phyloP scores from a whole-genome alignment of 2,113 vertebrate species.

The Oryctolagus cuniculus region mOryCun1.1 NC_091439.1:122776501-122777000 shows the following conservation, averaged over 20 bases:
- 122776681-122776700: neutral
- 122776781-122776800: neutral
- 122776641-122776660: neutral
- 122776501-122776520: neutral
- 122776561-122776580: slow-evolving; percentile 71
- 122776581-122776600: slow-evolving; percentile 41
- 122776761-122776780: neutral
- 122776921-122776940: neutral
- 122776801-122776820: neutral
- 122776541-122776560: slow-evolving; percentile 59
- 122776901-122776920: neutral
- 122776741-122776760: neutral
- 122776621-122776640: neutral
- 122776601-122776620: neutral
- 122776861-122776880: neutral
- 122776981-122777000: neutral
- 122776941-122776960: neutral
- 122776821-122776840: no score
- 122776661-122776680: neutral
- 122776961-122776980: neutral
- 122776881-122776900: neutral
- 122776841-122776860: neutral
- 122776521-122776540: slow-evolving; percentile 44
- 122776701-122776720: neutral
- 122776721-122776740: neutral